Conservation (phyloP, 2,797 vertebrate genomes). For the Rhincodon typus region DNA sequence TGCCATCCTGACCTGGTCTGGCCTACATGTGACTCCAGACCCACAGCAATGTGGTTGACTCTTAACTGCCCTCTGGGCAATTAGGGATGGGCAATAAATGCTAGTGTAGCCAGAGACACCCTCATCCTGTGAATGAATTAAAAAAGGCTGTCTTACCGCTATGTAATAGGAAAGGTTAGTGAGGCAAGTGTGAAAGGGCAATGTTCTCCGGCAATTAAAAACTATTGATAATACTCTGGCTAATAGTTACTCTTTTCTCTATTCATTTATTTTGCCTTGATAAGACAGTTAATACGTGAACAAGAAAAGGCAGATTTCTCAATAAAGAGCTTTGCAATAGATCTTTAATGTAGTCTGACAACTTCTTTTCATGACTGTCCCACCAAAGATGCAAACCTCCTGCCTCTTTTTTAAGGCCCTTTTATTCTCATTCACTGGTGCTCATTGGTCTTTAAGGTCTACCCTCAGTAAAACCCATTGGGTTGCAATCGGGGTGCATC, state of each 20-base stretch:
- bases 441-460: neutral
- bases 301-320: no score
- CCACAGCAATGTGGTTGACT: no score
- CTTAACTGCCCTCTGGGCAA: no score
- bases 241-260: neutral
- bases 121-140: no score
- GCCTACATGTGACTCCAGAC: no score
- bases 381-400: neutral
- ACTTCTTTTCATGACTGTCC: no score
- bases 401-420: neutral
- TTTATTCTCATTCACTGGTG: neutral
- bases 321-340: no score
- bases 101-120: no score
- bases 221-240: neutral
- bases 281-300: no score
- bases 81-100: no score
- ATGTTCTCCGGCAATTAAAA: neutral
- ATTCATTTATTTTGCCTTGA: neutral
- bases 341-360: no score
- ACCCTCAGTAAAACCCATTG: neutral
- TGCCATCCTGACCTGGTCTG: no score
- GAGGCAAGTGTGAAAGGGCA: neutral
- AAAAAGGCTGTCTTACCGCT: neutral
- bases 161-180: neutral
- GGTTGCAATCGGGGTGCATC: neutral